Evolutionary conservation across 2,888 invertebrate genomes (phyloP), one percentile per base, ranked within the genome.

Genomic region (Xiphydria camelus): DNA sequence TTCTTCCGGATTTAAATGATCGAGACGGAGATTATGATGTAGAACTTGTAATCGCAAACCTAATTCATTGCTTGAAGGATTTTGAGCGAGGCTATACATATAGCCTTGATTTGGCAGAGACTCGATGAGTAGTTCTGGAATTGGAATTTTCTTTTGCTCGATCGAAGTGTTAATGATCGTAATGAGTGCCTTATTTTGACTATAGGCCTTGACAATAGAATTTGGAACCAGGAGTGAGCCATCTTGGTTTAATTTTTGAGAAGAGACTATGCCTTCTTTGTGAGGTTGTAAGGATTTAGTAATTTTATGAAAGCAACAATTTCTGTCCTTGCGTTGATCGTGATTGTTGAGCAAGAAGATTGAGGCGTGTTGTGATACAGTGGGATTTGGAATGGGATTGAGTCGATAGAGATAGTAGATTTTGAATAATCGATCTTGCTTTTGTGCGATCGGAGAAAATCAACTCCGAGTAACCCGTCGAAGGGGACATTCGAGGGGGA

Each of bases 281-380:
- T n/a, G n/a, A 42, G 35, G 10, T 36, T 36, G 4, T 12, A 4
- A 19, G 42, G 36, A 35, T 42, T 42, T 21, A 5, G 14, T 2
- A 42, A 6, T 15, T 35, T 6, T 15, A 23, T 10, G 1, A 6
- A 3, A 12, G 29, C 23, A 4, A 42, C 42, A 2, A 20, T 35
- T 36, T 42, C 42, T 2, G 25, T 20, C 9, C 42, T 14, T 3
- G 35, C 3, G 14, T 36, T 36, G 15, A 42, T 6, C 9, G 35
- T 26, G 20, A 42, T 23, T 4, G 9, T 14, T 5, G 42, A 36
- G 3, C 25, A n/a, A 14, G 9, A 23, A 14, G 12, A 12, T 14
- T 42, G 42, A 14, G 36, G 14, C 2, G 36, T 42, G 14, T 42
- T 42, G 10, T 35, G 20, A 18, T 35, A 35, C 7, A 42, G 19